Percentiles rank a stretch among this genome's conserved stretches.
Conservation (phyloP, 2,797 vertebrate species). For the Trematomus bernacchii region DNA sequence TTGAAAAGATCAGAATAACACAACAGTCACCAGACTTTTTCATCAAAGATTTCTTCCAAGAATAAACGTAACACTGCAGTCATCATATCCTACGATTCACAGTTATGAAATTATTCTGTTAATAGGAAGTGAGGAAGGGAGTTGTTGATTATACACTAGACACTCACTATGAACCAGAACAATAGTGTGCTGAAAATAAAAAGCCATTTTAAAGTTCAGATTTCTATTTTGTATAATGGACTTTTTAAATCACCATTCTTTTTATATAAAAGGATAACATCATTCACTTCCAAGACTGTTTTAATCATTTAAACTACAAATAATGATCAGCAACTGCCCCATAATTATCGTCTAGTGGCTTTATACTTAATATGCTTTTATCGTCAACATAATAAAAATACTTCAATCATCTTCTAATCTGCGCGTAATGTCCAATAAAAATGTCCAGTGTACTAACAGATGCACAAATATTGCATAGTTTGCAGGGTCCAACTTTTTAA, state of each 20-base stretch:
- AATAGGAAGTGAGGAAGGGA: neutral
- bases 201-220: neutral
- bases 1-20: too few relatives aligned
- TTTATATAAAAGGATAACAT: neutral
- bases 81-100: neutral
- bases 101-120: conserved; percentile 4
- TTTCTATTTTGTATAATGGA: neutral
- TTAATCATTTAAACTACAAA: neutral
- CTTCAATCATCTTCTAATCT: neutral
- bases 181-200: conserved; percentile 7
- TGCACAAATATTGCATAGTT: fast-evolving
- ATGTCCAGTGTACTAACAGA: neutral
- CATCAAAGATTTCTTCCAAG: neutral
- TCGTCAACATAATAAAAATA: neutral
- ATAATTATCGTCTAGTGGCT: neutral
- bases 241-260: neutral
- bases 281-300: neutral
- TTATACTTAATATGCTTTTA: neutral
- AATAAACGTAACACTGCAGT: conserved; percentile 1
- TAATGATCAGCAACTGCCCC: neutral
- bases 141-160: conserved; percentile 19
- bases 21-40: too few relatives aligned
- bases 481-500: neutral
- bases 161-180: neutral
- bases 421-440: neutral